Evolutionary conservation across 2,113 vertebrate genomes (phyloP).

Genomic region (Anarhynchus alexandrinus): DNA sequence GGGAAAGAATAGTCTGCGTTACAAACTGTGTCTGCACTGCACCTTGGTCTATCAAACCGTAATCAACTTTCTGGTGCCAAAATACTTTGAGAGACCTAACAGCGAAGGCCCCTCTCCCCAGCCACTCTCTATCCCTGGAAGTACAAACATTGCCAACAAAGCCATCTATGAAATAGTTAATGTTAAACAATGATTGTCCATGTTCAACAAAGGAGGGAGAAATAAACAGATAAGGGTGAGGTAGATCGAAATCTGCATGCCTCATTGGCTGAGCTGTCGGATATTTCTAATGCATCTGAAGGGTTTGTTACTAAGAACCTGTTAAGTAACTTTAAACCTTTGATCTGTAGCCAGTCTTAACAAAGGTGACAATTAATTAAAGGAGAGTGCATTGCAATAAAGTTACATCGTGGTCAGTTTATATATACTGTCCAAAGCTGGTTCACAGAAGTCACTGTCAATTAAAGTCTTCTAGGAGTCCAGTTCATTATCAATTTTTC

Average conservation of each 20-base stretch:
- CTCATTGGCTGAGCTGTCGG: slow-evolving; percentile 61
- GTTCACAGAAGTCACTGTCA: slow-evolving; percentile 72
- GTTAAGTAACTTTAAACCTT: slow-evolving; percentile 72
- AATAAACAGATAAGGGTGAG: slow-evolving; percentile 54
- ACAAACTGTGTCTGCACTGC: not conserved
- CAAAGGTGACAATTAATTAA: slow-evolving; percentile 81
- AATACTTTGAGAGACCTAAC: not conserved
- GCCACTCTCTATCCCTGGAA: not conserved
- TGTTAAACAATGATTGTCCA: not conserved
- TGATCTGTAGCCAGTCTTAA: slow-evolving; percentile 75
- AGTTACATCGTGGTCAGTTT: slow-evolving; percentile 69
- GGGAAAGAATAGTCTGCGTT: not conserved
- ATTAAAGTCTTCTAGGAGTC: slow-evolving; percentile 71
- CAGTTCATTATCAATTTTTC: slow-evolving; percentile 70
- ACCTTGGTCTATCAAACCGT: not conserved
- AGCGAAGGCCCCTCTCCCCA: accelerated
- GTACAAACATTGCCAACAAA: not conserved
- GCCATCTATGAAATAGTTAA: slow-evolving; percentile 20
- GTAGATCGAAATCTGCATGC: slow-evolving; percentile 63
- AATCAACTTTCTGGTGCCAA: not conserved
- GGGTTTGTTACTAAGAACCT: slow-evolving; percentile 69
- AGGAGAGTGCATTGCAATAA: slow-evolving; percentile 70
- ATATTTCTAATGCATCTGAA: slow-evolving; percentile 66
- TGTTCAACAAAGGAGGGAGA: slow-evolving; percentile 57
- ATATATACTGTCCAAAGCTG: slow-evolving; percentile 63